Percentiles rank a stretch among this genome's conserved stretches.
These are phyloP conservation scores for Philotrypesis tridentata DNA, from an alignment of 1,140 invertebrate species.

Conservation along the genomic window DNA sequence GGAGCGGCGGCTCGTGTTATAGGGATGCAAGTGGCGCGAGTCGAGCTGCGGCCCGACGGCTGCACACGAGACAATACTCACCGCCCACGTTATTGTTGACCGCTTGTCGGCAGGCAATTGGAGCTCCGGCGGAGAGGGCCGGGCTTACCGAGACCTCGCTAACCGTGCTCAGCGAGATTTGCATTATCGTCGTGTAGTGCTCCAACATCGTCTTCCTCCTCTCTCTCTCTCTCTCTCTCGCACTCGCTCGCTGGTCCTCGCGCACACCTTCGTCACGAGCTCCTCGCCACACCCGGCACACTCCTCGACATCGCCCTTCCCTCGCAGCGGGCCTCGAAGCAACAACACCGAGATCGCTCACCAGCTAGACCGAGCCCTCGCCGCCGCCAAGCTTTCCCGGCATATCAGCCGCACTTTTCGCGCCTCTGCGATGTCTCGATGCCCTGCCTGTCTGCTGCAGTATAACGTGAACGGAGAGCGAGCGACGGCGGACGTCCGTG, in stretches of 20 bases:
- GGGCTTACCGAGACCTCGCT: slow-evolving; percentile 24
- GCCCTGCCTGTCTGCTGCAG: too few relatives aligned
- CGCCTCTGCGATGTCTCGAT: too few relatives aligned
- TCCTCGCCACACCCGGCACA: not conserved
- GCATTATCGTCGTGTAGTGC: slow-evolving; percentile 35
- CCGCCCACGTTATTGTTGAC: slow-evolving; percentile 50
- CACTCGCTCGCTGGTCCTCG: too few relatives aligned
- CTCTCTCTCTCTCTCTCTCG: not conserved
- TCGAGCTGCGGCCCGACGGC: too few relatives aligned
- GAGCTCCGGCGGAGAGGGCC: slow-evolving; percentile 25
- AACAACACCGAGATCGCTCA: too few relatives aligned
- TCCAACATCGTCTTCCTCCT: slow-evolving; percentile 14
- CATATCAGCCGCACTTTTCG: too few relatives aligned
- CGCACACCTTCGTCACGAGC: slow-evolving; percentile 17
- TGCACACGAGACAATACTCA: slow-evolving; percentile 8
- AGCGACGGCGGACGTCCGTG: not conserved
- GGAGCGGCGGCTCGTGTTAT: too few relatives aligned
- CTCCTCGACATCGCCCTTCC: not conserved
- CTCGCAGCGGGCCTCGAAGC: not conserved
- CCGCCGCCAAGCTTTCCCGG: too few relatives aligned
- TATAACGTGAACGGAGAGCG: not conserved
- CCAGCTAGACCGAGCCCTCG: too few relatives aligned
- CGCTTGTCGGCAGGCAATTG: slow-evolving; percentile 42
- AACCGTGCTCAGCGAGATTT: slow-evolving; percentile 12
- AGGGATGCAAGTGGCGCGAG: too few relatives aligned